These are phyloP conservation scores for Trichosurus vulpecula DNA, from an alignment of 2,797 vertebrate genomes.

Conservation along the genomic window DNA sequence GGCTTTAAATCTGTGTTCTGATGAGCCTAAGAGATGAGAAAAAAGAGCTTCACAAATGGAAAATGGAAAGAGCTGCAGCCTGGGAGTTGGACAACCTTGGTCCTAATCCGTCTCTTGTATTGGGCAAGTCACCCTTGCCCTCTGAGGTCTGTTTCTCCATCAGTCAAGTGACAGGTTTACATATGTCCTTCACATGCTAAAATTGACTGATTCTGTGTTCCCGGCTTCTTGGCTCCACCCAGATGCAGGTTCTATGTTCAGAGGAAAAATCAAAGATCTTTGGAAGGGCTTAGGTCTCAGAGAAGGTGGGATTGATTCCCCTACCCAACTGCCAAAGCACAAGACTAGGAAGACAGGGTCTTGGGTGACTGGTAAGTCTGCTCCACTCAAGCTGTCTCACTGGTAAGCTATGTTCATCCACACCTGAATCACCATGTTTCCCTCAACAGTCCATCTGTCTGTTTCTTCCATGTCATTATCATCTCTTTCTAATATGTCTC, in stretches of 20 bases:
- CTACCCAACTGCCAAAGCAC: background rate
- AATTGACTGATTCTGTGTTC: background rate
- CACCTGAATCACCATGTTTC: background rate
- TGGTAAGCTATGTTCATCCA: background rate
- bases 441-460: background rate
- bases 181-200: background rate
- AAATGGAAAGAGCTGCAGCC: background rate
- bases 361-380: background rate
- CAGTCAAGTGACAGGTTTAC: background rate
- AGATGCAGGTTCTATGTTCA: background rate
- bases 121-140: background rate
- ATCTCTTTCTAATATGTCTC: background rate
- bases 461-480: background rate
- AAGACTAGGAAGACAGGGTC: background rate
- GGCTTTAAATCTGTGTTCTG: background rate
- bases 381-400: background rate
- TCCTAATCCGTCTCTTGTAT: background rate
- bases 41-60: background rate
- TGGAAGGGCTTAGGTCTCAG: background rate
- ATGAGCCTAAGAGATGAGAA: background rate
- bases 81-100: background rate
- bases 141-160: background rate
- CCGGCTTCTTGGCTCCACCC: background rate
- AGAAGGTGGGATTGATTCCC: background rate
- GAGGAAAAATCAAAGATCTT: background rate